These are phyloP conservation scores for Drosophila obscura DNA, from an alignment of 1,140 invertebrate genomes.

Conservation along the genomic window DNA sequence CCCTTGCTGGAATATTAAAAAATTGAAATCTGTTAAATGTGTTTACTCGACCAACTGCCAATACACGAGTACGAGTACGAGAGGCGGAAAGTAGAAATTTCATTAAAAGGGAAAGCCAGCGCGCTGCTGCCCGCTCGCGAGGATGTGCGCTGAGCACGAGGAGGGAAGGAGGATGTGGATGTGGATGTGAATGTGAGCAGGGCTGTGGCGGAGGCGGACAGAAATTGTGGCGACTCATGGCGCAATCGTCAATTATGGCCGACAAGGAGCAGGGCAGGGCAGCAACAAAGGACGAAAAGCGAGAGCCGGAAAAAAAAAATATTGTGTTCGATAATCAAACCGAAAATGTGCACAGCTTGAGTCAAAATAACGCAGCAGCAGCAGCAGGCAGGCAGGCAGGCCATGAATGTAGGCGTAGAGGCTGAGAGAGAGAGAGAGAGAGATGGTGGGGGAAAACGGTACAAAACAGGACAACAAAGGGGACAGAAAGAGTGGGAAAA, in stretches of 20 bases:
- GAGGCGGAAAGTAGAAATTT: slow-evolving; percentile 44
- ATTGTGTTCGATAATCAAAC: slow-evolving; percentile 82
- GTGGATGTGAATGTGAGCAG: slow-evolving; percentile 11
- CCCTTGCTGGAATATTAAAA: slow-evolving; percentile 45
- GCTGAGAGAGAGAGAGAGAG: slow-evolving; percentile 3
- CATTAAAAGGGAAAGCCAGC: slow-evolving; percentile 53
- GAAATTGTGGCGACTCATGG: slow-evolving; percentile 78
- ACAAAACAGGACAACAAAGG: slow-evolving; percentile 58
- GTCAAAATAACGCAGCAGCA: slow-evolving; percentile 64
- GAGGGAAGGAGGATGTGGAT: slow-evolving; percentile 22
- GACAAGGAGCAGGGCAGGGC: slow-evolving; percentile 52
- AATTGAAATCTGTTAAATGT: slow-evolving; percentile 70
- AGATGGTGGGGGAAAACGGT: slow-evolving; percentile 5
- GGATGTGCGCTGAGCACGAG: no score
- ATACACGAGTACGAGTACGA: neutral
- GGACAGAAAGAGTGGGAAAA: slow-evolving; percentile 61
- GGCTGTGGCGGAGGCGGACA: neutral
- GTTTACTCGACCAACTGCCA: slow-evolving; percentile 57
- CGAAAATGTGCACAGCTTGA: slow-evolving; percentile 81
- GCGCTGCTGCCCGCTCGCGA: neutral
- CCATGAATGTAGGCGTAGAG: no score
- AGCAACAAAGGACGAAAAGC: slow-evolving; percentile 36
- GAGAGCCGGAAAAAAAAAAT: slow-evolving; percentile 59
- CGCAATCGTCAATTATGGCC: slow-evolving; percentile 79
- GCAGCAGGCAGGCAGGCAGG: no score